phyloP scores from a whole-genome alignment of 2,113 vertebrate genomes.

The Dunckerocampus dactyliophorus region DNA sequence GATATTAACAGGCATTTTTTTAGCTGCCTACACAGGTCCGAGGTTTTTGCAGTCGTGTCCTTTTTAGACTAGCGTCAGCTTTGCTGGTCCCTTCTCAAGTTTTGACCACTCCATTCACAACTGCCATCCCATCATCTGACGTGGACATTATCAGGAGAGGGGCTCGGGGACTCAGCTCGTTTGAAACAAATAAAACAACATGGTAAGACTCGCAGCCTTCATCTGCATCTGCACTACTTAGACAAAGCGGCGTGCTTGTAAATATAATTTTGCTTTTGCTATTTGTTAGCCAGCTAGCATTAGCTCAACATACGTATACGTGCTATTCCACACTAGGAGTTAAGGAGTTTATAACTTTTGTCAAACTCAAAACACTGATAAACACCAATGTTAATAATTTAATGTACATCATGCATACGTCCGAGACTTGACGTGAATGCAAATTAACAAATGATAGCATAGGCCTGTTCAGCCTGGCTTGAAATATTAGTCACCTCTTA shows the following conservation, averaged over 20 bases:
- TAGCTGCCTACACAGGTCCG: constrained; percentile 52
- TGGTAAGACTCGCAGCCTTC: constrained; percentile 55
- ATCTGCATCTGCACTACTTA: not conserved
- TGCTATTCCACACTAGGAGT: constrained; percentile 40
- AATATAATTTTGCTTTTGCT: not conserved
- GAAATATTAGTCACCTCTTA: not conserved
- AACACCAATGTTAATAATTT: not conserved
- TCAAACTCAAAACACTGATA: not conserved
- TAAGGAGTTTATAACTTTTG: not conserved
- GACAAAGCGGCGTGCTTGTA: not conserved
- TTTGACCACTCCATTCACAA: constrained; percentile 23
- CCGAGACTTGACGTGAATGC: not conserved
- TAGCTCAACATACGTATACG: constrained; percentile 54
- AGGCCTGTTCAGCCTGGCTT: not conserved
- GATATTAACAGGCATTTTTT: constrained; percentile 42
- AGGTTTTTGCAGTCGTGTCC: constrained; percentile 71
- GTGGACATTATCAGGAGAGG: constrained; percentile 42
- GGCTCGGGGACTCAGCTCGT: constrained; percentile 1
- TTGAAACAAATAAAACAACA: constrained; percentile 40
- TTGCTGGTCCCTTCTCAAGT: constrained; percentile 43
- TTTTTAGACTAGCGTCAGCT: constrained; percentile 69
- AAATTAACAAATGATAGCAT: not conserved
- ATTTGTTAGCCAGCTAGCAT: constrained; percentile 38
- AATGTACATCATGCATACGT: not conserved
- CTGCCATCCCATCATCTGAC: constrained; percentile 27